These are phyloP conservation scores for Ruditapes philippinarum DNA, from an alignment of 1,140 invertebrate genomes.

Conservation along the genomic window DNA sequence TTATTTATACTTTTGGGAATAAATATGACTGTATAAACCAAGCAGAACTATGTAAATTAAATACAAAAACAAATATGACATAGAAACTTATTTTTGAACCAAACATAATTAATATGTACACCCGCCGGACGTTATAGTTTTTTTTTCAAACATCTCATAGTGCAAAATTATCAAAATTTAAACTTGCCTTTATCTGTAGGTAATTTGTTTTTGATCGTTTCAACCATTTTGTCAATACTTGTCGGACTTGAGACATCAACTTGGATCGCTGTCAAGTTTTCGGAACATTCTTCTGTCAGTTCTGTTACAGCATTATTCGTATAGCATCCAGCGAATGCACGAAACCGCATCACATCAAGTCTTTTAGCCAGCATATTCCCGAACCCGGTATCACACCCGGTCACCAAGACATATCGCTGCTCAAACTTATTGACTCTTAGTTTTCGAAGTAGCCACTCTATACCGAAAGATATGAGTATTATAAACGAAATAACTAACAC, in stretches of 20 bases:
- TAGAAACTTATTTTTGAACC: too few relatives aligned
- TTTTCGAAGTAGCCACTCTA: slow-evolving; percentile 22
- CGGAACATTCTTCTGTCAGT: slow-evolving; percentile 31
- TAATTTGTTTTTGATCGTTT: slow-evolving; percentile 12
- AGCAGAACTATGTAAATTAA: too few relatives aligned
- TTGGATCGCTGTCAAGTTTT: slow-evolving; percentile 36
- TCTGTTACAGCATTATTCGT: slow-evolving; percentile 64
- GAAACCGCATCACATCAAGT: slow-evolving; percentile 84
- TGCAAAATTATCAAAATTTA: too few relatives aligned
- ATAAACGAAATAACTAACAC: background rate
- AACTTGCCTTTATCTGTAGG: slow-evolving; percentile 55
- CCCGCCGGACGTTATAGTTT: background rate
- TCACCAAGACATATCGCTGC: slow-evolving; percentile 84
- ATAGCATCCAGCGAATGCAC: slow-evolving; percentile 86
- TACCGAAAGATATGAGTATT: background rate
- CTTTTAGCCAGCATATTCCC: slow-evolving; percentile 84
- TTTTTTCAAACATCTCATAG: background rate
- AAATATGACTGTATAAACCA: too few relatives aligned
- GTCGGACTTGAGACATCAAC: slow-evolving; percentile 70
- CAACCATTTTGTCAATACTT: slow-evolving; percentile 51
- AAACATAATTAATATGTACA: background rate
- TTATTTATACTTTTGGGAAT: too few relatives aligned
- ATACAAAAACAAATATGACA: too few relatives aligned
- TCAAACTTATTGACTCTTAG: slow-evolving; percentile 21
- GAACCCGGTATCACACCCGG: slow-evolving; percentile 88